phyloP scores from a whole-genome alignment of 1,140 invertebrate species.

The Tribolium madens region DNA sequence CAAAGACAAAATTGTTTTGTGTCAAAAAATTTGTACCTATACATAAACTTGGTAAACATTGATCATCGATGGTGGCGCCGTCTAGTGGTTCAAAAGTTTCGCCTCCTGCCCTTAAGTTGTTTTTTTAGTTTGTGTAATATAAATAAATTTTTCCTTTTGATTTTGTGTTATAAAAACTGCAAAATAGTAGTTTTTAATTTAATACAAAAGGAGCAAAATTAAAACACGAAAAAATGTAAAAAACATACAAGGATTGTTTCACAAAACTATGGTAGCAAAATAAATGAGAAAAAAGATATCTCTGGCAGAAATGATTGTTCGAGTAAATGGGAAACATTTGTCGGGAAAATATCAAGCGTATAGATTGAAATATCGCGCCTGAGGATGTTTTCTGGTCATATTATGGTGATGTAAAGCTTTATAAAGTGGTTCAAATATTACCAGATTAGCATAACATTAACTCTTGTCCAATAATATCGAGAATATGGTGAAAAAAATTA shows the following conservation, averaged over 20 bases:
- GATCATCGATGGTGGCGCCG: too few relatives aligned
- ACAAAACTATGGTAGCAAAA: not conserved
- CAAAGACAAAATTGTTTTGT: too few relatives aligned
- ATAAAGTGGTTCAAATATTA: not conserved
- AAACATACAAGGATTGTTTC: not conserved
- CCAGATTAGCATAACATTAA: conserved; percentile 10
- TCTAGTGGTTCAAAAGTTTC: too few relatives aligned
- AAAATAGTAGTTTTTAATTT: too few relatives aligned
- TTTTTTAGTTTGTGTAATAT: too few relatives aligned
- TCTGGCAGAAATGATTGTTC: conserved; percentile 17
- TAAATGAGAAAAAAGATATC: conserved; percentile 6
- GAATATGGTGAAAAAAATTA: not conserved
- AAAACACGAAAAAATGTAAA: too few relatives aligned
- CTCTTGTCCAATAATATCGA: not conserved
- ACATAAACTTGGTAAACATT: too few relatives aligned
- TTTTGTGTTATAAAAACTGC: too few relatives aligned
- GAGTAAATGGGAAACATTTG: conserved; percentile 28
- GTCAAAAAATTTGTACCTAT: too few relatives aligned
- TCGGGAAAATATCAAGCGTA: not conserved
- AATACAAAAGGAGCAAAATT: too few relatives aligned
- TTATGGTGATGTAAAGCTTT: not conserved
- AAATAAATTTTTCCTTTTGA: too few relatives aligned
- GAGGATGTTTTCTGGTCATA: not conserved
- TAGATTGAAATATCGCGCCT: conserved; percentile 19
- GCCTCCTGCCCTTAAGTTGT: too few relatives aligned